Evolutionary conservation across 2,797 vertebrate species (phyloP).

Genomic region (Gymnoscopelus braueri): DNA sequence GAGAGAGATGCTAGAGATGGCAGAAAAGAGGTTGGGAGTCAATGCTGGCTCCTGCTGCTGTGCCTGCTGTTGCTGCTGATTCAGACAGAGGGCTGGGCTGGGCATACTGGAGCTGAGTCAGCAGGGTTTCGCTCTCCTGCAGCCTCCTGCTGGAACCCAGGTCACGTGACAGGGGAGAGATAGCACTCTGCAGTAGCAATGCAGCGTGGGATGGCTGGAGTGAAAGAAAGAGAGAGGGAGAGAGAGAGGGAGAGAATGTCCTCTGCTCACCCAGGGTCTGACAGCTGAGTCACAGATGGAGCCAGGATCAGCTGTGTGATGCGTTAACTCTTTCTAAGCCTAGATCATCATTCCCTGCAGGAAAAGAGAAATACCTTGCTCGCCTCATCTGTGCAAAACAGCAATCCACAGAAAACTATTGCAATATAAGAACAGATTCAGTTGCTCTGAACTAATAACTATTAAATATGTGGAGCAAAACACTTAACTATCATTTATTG

Average conservation of each 20-base stretch:
- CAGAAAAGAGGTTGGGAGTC: slow-evolving; percentile 10
- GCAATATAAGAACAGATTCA: no score
- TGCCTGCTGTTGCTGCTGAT: slow-evolving; percentile 72
- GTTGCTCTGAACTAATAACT: no score
- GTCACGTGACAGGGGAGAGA: slow-evolving; percentile 74
- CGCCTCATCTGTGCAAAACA: no score
- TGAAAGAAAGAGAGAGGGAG: slow-evolving; percentile 31
- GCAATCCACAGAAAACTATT: no score
- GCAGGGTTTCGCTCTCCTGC: slow-evolving; percentile 76
- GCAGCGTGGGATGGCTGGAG: slow-evolving; percentile 71
- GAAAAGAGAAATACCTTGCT: no score
- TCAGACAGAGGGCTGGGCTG: slow-evolving; percentile 72
- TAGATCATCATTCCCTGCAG: no score
- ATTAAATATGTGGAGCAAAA: no score
- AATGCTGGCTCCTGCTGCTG: slow-evolving; percentile 52
- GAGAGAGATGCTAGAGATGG: slow-evolving; percentile 10
- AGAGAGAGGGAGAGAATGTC: slow-evolving; percentile 40
- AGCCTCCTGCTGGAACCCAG: slow-evolving; percentile 75
- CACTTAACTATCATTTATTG: no score
- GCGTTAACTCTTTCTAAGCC: slow-evolving; percentile 19
- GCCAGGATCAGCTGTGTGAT: slow-evolving; percentile 40
- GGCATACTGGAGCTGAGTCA: slow-evolving; percentile 80
- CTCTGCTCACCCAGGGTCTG: slow-evolving; percentile 66
- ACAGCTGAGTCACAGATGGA: slow-evolving; percentile 69
- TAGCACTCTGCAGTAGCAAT: slow-evolving; percentile 78